Evolutionary conservation across 2,888 invertebrate species (phyloP), one percentile per base, ranked within the genome.

Genomic region (Himalopsyche anomala): DNA sequence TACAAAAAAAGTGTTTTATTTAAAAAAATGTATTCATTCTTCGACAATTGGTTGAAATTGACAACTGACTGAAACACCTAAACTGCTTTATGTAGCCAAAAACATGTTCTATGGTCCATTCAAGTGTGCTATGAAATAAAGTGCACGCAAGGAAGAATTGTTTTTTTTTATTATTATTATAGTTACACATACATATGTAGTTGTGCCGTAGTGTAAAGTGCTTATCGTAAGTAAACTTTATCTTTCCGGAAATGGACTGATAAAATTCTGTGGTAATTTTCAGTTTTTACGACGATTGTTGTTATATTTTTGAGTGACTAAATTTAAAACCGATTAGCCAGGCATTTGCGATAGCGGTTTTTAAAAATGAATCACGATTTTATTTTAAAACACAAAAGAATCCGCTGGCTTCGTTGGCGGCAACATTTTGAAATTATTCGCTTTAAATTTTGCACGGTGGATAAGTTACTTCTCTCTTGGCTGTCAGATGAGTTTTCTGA

Each of bases 401-500:
- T 62, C 62, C 3, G n/a, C 19, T 28, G 3, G 62, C 62, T 62
- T 62, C 19, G 28, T 11, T 2, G 28, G 11, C 8, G 28, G 11
- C 8, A 62, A 62, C 62, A 62, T 28, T 62, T 9, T 5, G 5
- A 19, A 62, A 62, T 19, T 19, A 19, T 62, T 62, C 62, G 62
- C 9, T 62, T 62, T 8, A 62, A 62, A 62, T 19, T 19, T 62
- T 62, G 51, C 51, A 51, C 51, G 15, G 51, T 51, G 51, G 15
- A 51, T 62, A 19, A 62, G 19, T 19, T 62, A 19, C 28, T 11
- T 28, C n/a, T 28, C 62, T 51, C 15, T 15, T 51, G 62, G 62
- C 19, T 19, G 62, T 62, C 62, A 19, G 62, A 62, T 62, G 11
- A 19, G 19, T 62, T 62, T 62, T 62, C 62, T 62, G 62, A 62